Evolutionary conservation across 2,797 vertebrate genomes (phyloP).

Genomic region (Urocyon cinereoargenteus): DNA sequence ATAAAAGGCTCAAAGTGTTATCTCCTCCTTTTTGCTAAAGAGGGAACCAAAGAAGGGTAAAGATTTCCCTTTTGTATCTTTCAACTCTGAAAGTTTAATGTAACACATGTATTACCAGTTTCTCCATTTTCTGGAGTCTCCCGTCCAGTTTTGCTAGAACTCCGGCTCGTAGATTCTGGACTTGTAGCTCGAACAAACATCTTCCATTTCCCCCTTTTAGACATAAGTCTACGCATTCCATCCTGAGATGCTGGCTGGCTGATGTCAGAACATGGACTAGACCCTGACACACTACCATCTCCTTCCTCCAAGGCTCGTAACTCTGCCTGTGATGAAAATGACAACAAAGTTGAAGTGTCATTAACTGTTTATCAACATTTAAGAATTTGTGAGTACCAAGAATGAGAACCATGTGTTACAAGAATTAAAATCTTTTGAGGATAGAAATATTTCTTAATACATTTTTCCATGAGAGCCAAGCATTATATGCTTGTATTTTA

Average conservation of each 20-base stretch:
- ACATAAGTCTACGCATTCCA: slow-evolving; percentile 86
- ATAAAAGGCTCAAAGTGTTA: neutral
- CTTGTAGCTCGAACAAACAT: slow-evolving; percentile 93
- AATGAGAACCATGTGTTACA: neutral
- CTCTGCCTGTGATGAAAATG: slow-evolving; percentile 91
- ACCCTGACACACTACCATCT: slow-evolving; percentile 95
- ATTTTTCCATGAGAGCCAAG: neutral
- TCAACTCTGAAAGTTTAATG: neutral
- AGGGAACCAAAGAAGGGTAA: slow-evolving; percentile 9
- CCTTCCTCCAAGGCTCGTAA: slow-evolving; percentile 97
- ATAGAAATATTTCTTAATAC: neutral
- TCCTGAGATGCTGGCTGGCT: slow-evolving; percentile 92
- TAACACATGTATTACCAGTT: slow-evolving; percentile 84
- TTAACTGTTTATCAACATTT: neutral
- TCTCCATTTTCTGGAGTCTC: slow-evolving; percentile 90
- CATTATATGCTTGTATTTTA: neutral
- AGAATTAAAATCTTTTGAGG: neutral
- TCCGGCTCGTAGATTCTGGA: slow-evolving; percentile 93
- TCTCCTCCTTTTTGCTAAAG: neutral
- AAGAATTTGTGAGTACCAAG: neutral
- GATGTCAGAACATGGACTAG: slow-evolving; percentile 95
- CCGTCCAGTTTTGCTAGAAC: slow-evolving; percentile 91
- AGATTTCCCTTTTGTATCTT: neutral
- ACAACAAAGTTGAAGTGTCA: neutral
- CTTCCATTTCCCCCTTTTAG: slow-evolving; percentile 95